A percentile compares a stretch with the other conserved stretches of the same genome.
phyloP scores from a whole-genome alignment of 2,888 invertebrate genomes.

The Microchrysa polita region DNA sequence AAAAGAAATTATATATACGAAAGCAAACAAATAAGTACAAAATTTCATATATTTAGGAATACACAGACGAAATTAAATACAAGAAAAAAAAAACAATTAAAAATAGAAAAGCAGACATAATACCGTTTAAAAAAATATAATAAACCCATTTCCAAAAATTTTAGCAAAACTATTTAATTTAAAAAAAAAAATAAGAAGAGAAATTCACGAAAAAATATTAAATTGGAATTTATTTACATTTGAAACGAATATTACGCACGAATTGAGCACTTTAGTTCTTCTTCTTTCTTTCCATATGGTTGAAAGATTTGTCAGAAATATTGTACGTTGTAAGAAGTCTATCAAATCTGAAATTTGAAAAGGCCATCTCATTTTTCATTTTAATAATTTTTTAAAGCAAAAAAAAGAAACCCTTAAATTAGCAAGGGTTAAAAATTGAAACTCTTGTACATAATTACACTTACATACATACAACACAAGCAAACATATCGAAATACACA shows the following conservation, averaged over 20 bases:
- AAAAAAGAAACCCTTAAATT: no score
- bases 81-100: conserved; percentile 31
- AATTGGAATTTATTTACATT: conserved; percentile 14
- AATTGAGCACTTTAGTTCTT: background rate
- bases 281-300: no score
- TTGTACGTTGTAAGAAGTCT: no score
- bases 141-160: background rate
- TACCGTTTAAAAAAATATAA: background rate
- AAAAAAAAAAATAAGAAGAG: conserved; percentile 28
- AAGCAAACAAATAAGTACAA: conserved; percentile 19
- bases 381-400: no score
- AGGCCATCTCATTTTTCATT: no score
- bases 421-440: no score
- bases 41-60: conserved; percentile 9
- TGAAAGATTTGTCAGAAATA: no score
- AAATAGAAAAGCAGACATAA: background rate
- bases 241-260: background rate
- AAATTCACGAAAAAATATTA: conserved; percentile 8
- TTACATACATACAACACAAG: conserved; percentile 26
- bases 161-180: conserved; percentile 24
- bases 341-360: no score
- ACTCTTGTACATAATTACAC: no score
- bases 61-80: conserved; percentile 9
- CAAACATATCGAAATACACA: background rate
- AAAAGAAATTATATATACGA: background rate